Conservation (phyloP, 2,113 vertebrate species). For the Prinia subflava region DNA sequence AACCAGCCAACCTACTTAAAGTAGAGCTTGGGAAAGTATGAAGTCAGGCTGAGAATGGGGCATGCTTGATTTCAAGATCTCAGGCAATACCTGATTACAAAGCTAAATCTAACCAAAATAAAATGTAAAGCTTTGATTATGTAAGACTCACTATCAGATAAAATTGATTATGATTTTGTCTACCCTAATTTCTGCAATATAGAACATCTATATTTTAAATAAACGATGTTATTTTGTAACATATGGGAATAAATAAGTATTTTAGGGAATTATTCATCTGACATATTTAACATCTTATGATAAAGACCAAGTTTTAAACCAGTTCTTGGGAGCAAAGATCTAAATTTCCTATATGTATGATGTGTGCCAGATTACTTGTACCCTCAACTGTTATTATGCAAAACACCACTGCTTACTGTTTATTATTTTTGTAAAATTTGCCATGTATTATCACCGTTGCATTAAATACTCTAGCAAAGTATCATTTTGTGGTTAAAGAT, state of each 20-base stretch:
- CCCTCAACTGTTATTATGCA: background rate
- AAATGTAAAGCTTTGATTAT: background rate
- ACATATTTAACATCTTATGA: background rate
- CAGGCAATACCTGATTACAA: background rate
- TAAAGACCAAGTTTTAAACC: background rate
- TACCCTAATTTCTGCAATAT: background rate
- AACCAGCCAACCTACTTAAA: background rate
- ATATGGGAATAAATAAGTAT: background rate
- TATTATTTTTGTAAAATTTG: background rate
- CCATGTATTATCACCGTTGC: background rate
- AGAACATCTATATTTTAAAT: background rate
- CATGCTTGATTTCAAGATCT: background rate
- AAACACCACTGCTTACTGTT: background rate
- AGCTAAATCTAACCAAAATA: background rate
- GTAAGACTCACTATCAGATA: background rate
- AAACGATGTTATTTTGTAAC: background rate
- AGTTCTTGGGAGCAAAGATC: background rate
- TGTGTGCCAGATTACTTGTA: background rate
- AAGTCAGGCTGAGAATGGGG: background rate
- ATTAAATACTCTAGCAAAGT: background rate
- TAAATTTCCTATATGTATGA: background rate
- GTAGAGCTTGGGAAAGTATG: background rate
- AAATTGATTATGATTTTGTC: background rate
- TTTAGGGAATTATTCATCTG: background rate
- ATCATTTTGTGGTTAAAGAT: background rate